Evolutionary conservation across 2,888 invertebrate species (phyloP).

Genomic region (Physocephala rufipes): DNA sequence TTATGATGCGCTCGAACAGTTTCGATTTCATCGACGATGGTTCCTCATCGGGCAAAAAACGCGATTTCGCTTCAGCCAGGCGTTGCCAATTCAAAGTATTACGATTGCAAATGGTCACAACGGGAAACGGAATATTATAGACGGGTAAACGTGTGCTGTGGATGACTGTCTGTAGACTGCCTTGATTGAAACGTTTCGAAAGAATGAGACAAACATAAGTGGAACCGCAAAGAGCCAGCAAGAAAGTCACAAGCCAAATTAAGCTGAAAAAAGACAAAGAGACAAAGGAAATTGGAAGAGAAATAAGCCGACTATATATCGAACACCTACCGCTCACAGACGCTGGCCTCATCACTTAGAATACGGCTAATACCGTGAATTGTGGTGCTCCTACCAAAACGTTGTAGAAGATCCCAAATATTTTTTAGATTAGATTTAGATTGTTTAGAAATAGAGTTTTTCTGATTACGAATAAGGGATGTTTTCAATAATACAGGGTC

Average conservation of each 20-base stretch:
- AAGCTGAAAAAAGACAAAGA: conserved; percentile 48
- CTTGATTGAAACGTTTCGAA: conserved; percentile 58
- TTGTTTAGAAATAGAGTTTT: too few species aligned
- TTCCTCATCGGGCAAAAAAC: conserved; percentile 53
- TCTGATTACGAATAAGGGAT: conserved; percentile 28
- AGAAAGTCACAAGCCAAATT: conserved; percentile 57
- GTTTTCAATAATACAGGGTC: not conserved
- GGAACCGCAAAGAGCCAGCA: conserved; percentile 57
- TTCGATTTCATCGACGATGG: conserved; percentile 26
- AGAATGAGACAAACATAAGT: conserved; percentile 58
- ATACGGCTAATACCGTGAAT: conserved; percentile 59
- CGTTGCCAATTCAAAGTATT: conserved; percentile 63
- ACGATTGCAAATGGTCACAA: conserved; percentile 61
- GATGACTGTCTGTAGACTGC: conserved; percentile 61
- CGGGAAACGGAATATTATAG: conserved; percentile 60
- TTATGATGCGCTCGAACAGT: conserved; percentile 55
- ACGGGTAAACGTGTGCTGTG: conserved; percentile 61
- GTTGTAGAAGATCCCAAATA: conserved; percentile 49
- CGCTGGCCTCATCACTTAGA: conserved; percentile 46
- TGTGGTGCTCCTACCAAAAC: conserved; percentile 57
- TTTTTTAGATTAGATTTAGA: too few species aligned
- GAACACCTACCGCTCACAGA: conserved; percentile 47
- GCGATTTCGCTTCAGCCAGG: conserved; percentile 52
- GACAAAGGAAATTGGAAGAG: not conserved
- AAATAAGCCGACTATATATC: not conserved